Evolutionary conservation across 2,888 invertebrate genomes (phyloP).

Genomic region (Leptopilina drosophilae): DNA sequence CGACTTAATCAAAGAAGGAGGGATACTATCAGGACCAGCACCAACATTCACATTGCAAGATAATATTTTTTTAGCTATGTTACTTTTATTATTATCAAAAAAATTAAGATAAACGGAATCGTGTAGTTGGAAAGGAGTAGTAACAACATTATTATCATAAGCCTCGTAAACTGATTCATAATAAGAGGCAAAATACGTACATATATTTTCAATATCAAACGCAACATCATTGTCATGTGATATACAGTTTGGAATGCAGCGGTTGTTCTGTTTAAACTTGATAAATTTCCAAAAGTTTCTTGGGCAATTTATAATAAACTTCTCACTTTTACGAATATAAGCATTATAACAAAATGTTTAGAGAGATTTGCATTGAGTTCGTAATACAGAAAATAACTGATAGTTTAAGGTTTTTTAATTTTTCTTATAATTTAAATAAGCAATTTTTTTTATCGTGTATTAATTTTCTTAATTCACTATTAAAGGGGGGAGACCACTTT

Average conservation of each 20-base stretch:
- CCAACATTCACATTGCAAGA: too few species aligned
- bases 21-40: conserved; percentile 9
- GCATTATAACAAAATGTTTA: background rate
- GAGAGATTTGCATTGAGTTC: background rate
- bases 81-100: background rate
- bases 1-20: conserved; percentile 2
- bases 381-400: background rate
- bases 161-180: background rate
- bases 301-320: too few species aligned
- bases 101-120: background rate
- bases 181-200: too few species aligned
- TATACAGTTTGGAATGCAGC: too few species aligned
- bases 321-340: background rate
- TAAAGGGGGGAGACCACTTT: too few species aligned
- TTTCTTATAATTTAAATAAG: conserved; percentile 22
- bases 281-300: too few species aligned
- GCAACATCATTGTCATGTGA: too few species aligned
- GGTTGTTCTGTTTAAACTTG: too few species aligned
- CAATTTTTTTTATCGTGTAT: conserved; percentile 32
- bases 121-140: too few species aligned
- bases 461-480: conserved; percentile 4
- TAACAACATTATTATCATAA: too few species aligned
- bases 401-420: background rate
- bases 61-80: background rate
- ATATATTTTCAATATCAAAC: too few species aligned